Percentiles rank a stretch among this genome's conserved stretches.
Conservation (phyloP, 2,113 vertebrate species). For the Megaceryle torquata region DNA sequence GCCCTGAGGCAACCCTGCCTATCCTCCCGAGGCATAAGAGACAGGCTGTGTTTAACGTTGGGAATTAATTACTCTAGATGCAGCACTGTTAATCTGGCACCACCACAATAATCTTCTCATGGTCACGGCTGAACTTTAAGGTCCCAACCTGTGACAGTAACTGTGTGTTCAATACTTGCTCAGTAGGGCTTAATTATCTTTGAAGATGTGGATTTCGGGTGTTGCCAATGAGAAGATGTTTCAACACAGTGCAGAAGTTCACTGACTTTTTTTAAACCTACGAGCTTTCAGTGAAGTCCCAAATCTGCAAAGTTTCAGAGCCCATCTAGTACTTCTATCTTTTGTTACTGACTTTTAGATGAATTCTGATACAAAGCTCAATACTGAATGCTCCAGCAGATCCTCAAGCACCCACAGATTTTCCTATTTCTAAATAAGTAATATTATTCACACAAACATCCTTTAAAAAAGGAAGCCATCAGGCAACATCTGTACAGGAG, state of each 20-base stretch:
- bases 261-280: no score
- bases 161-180: not conserved
- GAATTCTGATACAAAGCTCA: not conserved
- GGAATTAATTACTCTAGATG: not conserved
- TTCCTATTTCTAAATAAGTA: not conserved
- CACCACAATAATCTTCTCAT: not conserved
- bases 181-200: accelerated
- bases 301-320: not conserved
- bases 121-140: not conserved
- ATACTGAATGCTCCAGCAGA: not conserved
- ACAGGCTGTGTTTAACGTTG: not conserved
- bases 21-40: accelerated
- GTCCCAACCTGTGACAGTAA: not conserved
- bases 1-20: accelerated
- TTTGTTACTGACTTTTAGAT: not conserved
- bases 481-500: not conserved
- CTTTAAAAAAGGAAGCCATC: not conserved
- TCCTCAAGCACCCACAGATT: accelerated
- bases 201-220: not conserved
- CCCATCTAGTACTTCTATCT: not conserved
- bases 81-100: not conserved
- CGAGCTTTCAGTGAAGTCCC: not conserved
- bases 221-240: not conserved
- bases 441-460: not conserved
- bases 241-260: not conserved